Evolutionary conservation across 2,113 vertebrate species (phyloP).

Genomic region (Pteruthius melanotis): DNA sequence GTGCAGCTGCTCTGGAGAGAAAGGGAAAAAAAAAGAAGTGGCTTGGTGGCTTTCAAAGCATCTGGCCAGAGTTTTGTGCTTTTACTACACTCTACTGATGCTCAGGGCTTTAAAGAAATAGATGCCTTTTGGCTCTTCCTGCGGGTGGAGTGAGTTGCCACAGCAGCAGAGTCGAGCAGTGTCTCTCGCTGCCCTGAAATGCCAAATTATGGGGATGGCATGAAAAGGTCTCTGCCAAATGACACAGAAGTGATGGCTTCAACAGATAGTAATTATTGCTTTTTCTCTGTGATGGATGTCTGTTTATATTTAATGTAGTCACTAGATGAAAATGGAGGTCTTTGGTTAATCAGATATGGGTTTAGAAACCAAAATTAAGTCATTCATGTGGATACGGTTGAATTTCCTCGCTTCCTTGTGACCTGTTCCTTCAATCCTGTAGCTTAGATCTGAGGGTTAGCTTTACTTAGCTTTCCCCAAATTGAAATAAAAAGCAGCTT

Average conservation of each 20-base stretch:
- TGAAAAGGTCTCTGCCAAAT: neutral
- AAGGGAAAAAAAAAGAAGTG: neutral
- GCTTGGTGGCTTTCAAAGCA: neutral
- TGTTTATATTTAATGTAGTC: neutral
- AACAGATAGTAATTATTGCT: neutral
- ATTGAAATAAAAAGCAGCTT: slow-evolving; percentile 41
- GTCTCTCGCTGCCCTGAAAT: neutral
- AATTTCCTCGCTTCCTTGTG: slow-evolving; percentile 11
- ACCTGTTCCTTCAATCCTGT: slow-evolving; percentile 12
- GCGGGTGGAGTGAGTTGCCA: neutral
- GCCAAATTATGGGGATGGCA: neutral
- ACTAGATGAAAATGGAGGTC: neutral
- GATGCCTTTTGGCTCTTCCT: neutral
- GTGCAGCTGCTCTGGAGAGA: neutral
- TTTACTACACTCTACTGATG: neutral
- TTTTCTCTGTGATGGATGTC: neutral
- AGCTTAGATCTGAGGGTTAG: slow-evolving; percentile 37
- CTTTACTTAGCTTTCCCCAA: slow-evolving; percentile 21
- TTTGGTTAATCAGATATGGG: slow-evolving; percentile 16
- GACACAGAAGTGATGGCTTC: neutral
- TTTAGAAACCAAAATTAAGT: slow-evolving; percentile 15
- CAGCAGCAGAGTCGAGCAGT: neutral
- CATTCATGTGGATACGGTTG: slow-evolving; percentile 10
- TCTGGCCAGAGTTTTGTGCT: neutral
- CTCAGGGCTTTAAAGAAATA: neutral